Evolutionary conservation across 2,888 invertebrate genomes (phyloP).

Genomic region (Disparrhopalites patrizii): DNA sequence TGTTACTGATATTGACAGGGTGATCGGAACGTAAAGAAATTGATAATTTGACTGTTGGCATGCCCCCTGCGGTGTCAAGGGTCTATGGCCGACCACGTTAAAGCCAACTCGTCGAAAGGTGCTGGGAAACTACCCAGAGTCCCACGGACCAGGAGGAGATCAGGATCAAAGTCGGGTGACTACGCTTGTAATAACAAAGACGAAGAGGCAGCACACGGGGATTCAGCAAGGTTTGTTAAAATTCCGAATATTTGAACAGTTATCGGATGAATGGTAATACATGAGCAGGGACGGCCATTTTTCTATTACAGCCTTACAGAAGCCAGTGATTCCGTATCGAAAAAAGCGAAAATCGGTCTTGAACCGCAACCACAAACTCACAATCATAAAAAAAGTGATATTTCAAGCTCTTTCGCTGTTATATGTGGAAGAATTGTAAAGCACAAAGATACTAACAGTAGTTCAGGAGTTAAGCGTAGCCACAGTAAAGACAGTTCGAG

Average conservation of each 20-base stretch:
- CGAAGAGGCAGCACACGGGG: conserved; percentile 22
- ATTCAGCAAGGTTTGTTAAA: background rate
- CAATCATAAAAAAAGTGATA: background rate
- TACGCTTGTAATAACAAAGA: conserved; percentile 20
- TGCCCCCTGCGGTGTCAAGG: conserved; percentile 54
- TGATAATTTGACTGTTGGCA: conserved; percentile 42
- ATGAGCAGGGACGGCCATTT: background rate
- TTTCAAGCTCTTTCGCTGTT: conserved; percentile 9
- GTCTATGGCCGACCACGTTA: conserved; percentile 50
- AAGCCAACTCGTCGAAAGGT: conserved; percentile 49
- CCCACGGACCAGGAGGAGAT: conserved; percentile 44
- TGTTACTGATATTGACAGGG: conserved; percentile 6
- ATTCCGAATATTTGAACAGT: background rate
- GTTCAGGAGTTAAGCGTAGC: conserved; percentile 13
- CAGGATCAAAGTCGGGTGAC: conserved; percentile 18
- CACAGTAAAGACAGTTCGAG: conserved; percentile 10
- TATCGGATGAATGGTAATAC: background rate
- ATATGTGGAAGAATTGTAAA: conserved; percentile 14
- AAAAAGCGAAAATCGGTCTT: conserved; percentile 12
- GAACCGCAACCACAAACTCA: background rate
- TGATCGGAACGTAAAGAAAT: conserved; percentile 12
- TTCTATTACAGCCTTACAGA: conserved; percentile 6
- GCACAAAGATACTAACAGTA: background rate
- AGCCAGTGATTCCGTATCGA: conserved; percentile 1
- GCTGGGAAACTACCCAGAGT: conserved; percentile 50